These are phyloP conservation scores for Psilopogon haemacephalus DNA, from an alignment of 2,113 vertebrate genomes.

Conservation along the genomic window DNA sequence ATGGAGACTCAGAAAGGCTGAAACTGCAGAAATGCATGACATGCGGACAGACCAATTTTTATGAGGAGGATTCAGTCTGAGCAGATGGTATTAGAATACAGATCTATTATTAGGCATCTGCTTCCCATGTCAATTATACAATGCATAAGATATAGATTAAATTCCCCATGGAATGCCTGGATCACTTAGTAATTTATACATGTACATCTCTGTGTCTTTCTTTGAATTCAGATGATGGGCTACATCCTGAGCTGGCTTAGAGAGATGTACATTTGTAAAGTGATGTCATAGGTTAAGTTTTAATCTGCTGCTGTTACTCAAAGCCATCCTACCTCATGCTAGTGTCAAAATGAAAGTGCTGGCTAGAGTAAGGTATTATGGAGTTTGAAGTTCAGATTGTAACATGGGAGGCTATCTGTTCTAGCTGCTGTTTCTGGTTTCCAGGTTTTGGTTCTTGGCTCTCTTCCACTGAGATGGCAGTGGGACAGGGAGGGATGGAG, in stretches of 20 bases:
- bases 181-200: not conserved
- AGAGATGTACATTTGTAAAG: not conserved
- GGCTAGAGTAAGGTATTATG: too few species aligned
- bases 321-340: too few species aligned
- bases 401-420: too few species aligned
- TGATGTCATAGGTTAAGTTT: too few species aligned
- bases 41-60: not conserved
- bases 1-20: slow-evolving; percentile 43
- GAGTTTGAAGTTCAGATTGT: too few species aligned
- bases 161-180: slow-evolving; percentile 10
- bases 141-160: not conserved
- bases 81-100: slow-evolving; percentile 60
- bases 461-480: too few species aligned
- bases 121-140: slow-evolving; percentile 10
- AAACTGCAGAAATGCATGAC: slow-evolving; percentile 50
- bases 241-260: not conserved
- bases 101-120: slow-evolving; percentile 65
- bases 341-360: too few species aligned
- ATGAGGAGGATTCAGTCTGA: slow-evolving; percentile 8
- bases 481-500: too few species aligned
- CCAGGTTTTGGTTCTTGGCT: too few species aligned
- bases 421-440: too few species aligned
- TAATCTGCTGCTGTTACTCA: too few species aligned
- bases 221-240: not conserved
- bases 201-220: not conserved